Percentiles rank a stretch among this genome's conserved stretches.
Evolutionary conservation across 2,113 vertebrate genomes (phyloP).

Genomic region (Macroglossus sobrinus): DNA sequence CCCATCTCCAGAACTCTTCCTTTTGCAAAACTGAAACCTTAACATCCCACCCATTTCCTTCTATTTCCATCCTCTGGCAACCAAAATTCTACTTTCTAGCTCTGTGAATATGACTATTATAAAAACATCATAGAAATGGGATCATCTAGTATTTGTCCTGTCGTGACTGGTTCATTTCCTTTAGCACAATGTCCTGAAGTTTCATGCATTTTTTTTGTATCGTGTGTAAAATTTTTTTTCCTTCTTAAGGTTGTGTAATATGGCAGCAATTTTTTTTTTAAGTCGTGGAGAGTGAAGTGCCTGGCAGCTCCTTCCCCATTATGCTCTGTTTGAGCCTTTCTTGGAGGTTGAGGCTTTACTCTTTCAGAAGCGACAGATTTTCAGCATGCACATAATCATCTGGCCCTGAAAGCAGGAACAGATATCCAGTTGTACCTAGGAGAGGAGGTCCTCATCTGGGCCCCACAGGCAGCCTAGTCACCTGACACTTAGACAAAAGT

Average conservation of each 20-base stretch:
- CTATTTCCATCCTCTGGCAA: background rate
- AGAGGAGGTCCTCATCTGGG: background rate
- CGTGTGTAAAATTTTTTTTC: background rate
- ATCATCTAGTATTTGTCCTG: background rate
- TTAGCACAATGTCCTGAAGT: background rate
- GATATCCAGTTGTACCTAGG: background rate
- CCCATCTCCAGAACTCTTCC: background rate
- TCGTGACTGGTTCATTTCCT: background rate
- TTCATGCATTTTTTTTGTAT: background rate
- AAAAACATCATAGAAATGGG: background rate
- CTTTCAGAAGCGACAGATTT: background rate
- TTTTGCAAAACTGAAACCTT: background rate
- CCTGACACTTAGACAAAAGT: background rate
- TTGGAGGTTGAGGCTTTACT: background rate
- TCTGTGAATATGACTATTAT: background rate
- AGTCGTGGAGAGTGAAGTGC: background rate
- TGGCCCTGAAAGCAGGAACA: too few relatives aligned
- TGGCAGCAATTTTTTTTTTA: background rate
- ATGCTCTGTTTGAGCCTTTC: background rate
- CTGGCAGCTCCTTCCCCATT: background rate
- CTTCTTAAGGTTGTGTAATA: background rate
- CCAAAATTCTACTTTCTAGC: background rate
- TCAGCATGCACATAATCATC: too few relatives aligned
- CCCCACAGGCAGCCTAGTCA: background rate
- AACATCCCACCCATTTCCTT: background rate